These are phyloP conservation scores for Amorpha juglandis DNA, from an alignment of 2,888 invertebrate genomes.

Conservation along the genomic window DNA sequence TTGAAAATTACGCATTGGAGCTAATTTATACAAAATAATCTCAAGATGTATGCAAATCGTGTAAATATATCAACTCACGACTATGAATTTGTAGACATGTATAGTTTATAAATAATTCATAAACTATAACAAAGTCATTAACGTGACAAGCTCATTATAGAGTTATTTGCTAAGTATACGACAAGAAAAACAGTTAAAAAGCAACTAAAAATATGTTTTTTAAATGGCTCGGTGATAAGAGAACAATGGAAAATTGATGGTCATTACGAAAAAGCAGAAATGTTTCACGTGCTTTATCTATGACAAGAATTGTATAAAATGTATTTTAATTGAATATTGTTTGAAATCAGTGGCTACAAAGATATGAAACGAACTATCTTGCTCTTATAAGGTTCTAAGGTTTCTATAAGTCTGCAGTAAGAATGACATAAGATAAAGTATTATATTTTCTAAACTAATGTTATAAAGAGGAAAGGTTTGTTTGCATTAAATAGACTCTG, in stretches of 20 bases:
- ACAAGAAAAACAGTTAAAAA: slow-evolving; percentile 19
- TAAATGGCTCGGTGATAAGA: slow-evolving; percentile 26
- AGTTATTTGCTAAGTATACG: slow-evolving; percentile 15
- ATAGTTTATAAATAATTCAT: slow-evolving; percentile 11
- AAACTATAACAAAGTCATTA: neutral
- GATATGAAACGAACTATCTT: neutral
- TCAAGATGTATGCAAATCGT: neutral
- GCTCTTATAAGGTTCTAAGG: neutral
- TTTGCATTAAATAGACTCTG: too few species aligned
- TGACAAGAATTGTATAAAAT: slow-evolving; percentile 19
- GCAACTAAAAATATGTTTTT: slow-evolving; percentile 19
- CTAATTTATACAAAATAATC: slow-evolving; percentile 4
- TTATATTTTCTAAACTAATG: neutral
- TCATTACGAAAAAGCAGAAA: slow-evolving; percentile 22
- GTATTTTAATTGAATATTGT: slow-evolving; percentile 19
- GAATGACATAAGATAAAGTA: neutral
- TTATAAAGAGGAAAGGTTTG: too few species aligned
- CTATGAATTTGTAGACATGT: neutral
- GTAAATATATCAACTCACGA: neutral
- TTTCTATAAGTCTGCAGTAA: neutral
- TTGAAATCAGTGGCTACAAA: neutral
- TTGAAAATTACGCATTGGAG: slow-evolving; percentile 6
- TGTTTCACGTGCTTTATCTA: slow-evolving; percentile 28
- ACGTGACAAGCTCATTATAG: neutral
- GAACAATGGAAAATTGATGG: slow-evolving; percentile 29